Base-by-base conservation (phyloP, 1,140 invertebrate species). In the Rhagoletis zephyria region DNA sequence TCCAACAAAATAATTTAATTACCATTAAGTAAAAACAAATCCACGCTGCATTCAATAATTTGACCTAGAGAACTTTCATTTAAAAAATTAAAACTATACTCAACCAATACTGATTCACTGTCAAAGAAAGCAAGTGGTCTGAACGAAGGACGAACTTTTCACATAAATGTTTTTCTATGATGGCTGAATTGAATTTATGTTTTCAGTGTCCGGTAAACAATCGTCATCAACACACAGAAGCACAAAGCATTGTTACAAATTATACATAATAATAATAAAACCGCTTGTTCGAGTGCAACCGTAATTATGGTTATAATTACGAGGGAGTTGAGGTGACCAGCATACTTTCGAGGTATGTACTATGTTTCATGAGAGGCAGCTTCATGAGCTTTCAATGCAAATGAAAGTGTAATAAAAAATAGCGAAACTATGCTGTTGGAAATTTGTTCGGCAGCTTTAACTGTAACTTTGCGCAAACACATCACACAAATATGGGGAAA, bases 81-180 rank as follows among this genome's bases (percentile, higher is more conserved):
- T 30, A 30, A 30, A 30, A 30, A 30, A 30, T 30, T 30, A 30
- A 30, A 30, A 30, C 30, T 30, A 30, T 30, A 30, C 30, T 30
- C 30, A 30, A 30, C 30, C 30, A 30, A 30, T 30, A 30, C 30
- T 30, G 30, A 5, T 7, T 59, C 7, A n/a, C 9, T 56, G 10
- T 16, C 7, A 56, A 81, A 30, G 48, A 59, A 81, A 56, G 74
- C 48, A 9, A 81, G 12, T 19, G 74, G 7, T 48, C 74, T 56
- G 40, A 70, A 45, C 12, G 48, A 81, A 81, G 16, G 74, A 42
- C 48, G 2, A 81, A 81, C 74, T 81, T 81, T 81, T 81, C 74
- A 9, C 74, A 81, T 81, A 81, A 81, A 81, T 81, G 74, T 81
- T 81, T 81, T 81, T 81, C 48, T 16, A 19, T 81, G 74, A 81